phyloP scores from a whole-genome alignment of 2,113 vertebrate species.

The Sorex fumeus region DNA sequence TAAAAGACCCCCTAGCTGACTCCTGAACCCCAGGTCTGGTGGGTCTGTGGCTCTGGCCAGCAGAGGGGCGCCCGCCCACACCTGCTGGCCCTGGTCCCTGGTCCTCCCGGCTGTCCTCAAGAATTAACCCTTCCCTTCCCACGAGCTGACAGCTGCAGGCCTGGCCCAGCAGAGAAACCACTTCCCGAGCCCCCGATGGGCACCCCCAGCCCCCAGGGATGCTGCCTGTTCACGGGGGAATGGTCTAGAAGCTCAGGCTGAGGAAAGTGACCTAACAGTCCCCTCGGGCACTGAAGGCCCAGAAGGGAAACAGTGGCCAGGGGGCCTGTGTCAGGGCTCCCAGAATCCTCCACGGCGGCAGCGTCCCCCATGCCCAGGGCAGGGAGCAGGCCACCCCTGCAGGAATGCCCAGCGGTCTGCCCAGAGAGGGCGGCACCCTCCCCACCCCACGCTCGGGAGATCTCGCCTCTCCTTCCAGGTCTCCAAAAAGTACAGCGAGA shows the following conservation, averaged over 20 bases:
- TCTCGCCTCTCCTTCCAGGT: conserved; percentile 85
- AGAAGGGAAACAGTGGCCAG: neutral
- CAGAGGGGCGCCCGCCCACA: conserved; percentile 63
- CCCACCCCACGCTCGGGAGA: neutral
- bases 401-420: no score
- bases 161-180: neutral
- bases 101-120: no score
- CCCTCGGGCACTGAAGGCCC: neutral
- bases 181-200: neutral
- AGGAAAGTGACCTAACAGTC: neutral
- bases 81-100: no score
- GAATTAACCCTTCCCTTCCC: no score
- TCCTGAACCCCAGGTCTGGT: accelerated
- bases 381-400: no score
- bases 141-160: no score
- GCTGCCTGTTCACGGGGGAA: accelerated
- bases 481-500: conserved; percentile 94
- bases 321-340: neutral
- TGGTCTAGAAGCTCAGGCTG: neutral
- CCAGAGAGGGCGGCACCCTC: no score
- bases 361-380: neutral
- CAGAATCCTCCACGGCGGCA: accelerated
- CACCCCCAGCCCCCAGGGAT: neutral
- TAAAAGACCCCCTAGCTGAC: neutral
- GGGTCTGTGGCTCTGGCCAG: neutral